Base-by-base conservation (phyloP, 2,797 vertebrate species). In the Nothura maculosa region DNA sequence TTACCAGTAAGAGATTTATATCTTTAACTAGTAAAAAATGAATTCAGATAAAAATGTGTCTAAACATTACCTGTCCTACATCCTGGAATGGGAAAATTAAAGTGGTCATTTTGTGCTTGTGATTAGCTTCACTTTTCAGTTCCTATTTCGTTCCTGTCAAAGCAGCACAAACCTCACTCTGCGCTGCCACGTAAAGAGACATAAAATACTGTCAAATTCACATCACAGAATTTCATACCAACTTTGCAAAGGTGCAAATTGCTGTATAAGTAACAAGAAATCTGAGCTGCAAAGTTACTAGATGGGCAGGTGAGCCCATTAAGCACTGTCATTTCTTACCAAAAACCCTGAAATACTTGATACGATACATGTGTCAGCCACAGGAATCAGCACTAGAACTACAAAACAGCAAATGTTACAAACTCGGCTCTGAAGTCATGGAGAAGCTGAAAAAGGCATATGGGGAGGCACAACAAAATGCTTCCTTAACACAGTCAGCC, bases 1-100 rank as follows among this genome's bases (percentile, higher is more conserved):
- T 61, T 93, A 92, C 14, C 58, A 76, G 66, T 74, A 48, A 89
- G 95, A 89, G 36, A 83, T 38, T 57, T 68, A 55, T 10, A 90
- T 52, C 18, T 36, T 67, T 15, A 85, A 27, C 24, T 18, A 2
- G 36, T 42, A 6, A 85, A 92, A 89, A 82, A 36, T 38, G n/a
- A 57, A 55, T n/a, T 22, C 16, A 70, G 22, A 54, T 17, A 3
- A 17, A 9, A 43, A 63, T 19, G 19, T 25, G 43, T 10, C 22
- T 60, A 73, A 54, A 47, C 81, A 10, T 66, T 88, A 47, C 15
- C 6, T 24, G 77, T 68, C 58, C 30, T 60, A 27, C 42, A 45
- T 25, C 21, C 36, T 11, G 16, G 14, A 55, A 67, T 13, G 50
- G 69, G 40, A 90, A 81, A 83, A 63, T 14, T 45, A 42, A 72